Evolutionary conservation across 1,140 invertebrate species (phyloP).

Genomic region (Drosophila tropicalis): DNA sequence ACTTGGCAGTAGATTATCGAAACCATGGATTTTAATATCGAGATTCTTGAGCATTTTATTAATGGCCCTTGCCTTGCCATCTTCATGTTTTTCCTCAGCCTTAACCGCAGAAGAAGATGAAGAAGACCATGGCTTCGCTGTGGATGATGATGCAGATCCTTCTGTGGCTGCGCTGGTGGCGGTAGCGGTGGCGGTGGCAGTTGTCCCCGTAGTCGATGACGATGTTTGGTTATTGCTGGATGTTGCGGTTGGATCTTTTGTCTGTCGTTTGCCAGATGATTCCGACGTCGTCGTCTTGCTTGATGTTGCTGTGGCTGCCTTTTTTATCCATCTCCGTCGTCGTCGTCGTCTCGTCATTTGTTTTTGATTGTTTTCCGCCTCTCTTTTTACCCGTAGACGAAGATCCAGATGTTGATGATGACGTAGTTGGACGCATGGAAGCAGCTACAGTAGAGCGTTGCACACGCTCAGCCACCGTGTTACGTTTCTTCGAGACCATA

Average conservation of each 20-base stretch:
- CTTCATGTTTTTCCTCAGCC: constrained; percentile 64
- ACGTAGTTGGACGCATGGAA: constrained; percentile 33
- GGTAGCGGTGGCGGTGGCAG: not conserved
- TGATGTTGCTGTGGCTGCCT: constrained; percentile 8
- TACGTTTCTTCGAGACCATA: constrained; percentile 80
- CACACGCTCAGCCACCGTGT: constrained; percentile 65
- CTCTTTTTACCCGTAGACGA: constrained; percentile 51
- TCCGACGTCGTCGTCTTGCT: constrained; percentile 10
- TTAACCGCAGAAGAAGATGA: constrained; percentile 11
- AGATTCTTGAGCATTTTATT: constrained; percentile 82
- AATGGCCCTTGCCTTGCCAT: constrained; percentile 77
- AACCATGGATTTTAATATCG: constrained; percentile 82
- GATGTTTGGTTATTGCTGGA: not conserved
- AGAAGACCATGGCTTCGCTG: not conserved
- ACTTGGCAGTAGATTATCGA: constrained; percentile 75
- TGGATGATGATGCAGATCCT: constrained; percentile 10
- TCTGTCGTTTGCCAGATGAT: constrained; percentile 37
- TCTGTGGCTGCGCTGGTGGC: not conserved
- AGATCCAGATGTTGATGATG: constrained; percentile 27
- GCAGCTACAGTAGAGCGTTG: constrained; percentile 60
- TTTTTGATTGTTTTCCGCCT: constrained; percentile 52
- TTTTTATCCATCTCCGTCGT: constrained; percentile 46
- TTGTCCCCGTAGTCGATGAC: not conserved
- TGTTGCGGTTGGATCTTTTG: constrained; percentile 22
- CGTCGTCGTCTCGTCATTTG: constrained; percentile 48